Evolutionary conservation across 2,113 vertebrate species (phyloP), one percentile per base, ranked within the genome.

Genomic region (Octodon degus): DNA sequence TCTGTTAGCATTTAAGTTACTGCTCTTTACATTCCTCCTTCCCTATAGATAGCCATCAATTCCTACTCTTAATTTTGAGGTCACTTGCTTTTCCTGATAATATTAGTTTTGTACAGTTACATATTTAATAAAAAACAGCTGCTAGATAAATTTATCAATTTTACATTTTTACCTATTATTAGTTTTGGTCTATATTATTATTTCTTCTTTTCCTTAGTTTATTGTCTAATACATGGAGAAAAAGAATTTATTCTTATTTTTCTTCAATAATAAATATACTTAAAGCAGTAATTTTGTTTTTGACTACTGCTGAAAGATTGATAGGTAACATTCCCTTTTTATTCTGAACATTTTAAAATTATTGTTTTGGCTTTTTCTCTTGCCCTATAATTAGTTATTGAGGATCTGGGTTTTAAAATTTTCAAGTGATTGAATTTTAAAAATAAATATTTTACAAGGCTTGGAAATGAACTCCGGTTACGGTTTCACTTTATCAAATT

Each of bases 401-500:
- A 91, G 50, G 72, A 13, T n/a, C 55, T 63, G 34, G 30, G 60
- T 89, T 95, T 89, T 34, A 53, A 93, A 79, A 14, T 11, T 81
- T 70, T 89, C 47, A 83, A 47, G 25, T 50, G 37, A 68, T 79
- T 63, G 24, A 68, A 47, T 93, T 95, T 93, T 34, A 40, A 81
- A 79, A 85, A 89, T 89, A 86, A 86, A 77, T 89, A 80, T 93
- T 87, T 89, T 60, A 93, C 50, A 74, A 81, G 70, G 17, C 79
- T 82, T 90, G 13, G 72, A 68, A 85, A 67, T n/a, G n/a, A 94
- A 32, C 65, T 50, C 6, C 17, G 74, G 34, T 14, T 81, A 47
- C 4, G 5, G 50, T 81, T 80, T 37, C 70, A 74, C 40, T n/a
- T 89, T 92, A 62, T 17, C 43, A 94, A 86, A 79, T 55, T 89